Conservation (phyloP, 1,140 invertebrate genomes). For the Sogatella furcifera region DNA sequence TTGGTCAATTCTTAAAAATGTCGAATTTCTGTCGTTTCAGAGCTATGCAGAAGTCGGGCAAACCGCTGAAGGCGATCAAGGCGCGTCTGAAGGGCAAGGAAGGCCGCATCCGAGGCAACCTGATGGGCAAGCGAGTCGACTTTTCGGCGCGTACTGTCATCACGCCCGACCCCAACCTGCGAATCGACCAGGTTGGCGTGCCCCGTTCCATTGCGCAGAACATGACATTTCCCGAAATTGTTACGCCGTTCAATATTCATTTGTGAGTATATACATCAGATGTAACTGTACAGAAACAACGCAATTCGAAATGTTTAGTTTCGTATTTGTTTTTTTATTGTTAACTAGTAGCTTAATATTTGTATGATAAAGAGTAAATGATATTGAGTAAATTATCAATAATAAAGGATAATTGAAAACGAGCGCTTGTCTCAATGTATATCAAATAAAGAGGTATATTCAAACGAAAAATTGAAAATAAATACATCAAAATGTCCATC, state of each 20-base stretch:
- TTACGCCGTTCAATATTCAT: slow-evolving; percentile 99
- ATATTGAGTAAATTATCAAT: too few species aligned
- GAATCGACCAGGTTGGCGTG: slow-evolving; percentile 98
- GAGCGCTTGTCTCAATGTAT: too few species aligned
- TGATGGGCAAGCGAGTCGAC: slow-evolving; percentile 99
- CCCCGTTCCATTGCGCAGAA: slow-evolving; percentile 98
- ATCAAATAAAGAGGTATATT: too few species aligned
- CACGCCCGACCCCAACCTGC: slow-evolving; percentile 96
- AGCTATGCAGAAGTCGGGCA: slow-evolving; percentile 97
- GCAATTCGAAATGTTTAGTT: too few species aligned
- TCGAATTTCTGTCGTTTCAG: slow-evolving; percentile 32
- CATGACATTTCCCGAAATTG: slow-evolving; percentile 97
- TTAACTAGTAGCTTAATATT: too few species aligned
- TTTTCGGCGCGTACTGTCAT: slow-evolving; percentile 99
- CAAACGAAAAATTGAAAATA: too few species aligned
- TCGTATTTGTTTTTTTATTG: too few species aligned
- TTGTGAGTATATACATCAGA: slow-evolving; percentile 45
- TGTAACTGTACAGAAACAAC: too few species aligned
- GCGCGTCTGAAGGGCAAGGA: slow-evolving; percentile 86
- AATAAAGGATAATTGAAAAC: too few species aligned
- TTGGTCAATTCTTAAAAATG: slow-evolving; percentile 13
- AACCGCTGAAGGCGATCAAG: slow-evolving; percentile 97
- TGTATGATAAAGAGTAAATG: too few species aligned
- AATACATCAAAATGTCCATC: too few species aligned
- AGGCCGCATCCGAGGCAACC: slow-evolving; percentile 94